Evolutionary conservation across 1,140 invertebrate genomes (phyloP).

Genomic region (Glomeris maerens): DNA sequence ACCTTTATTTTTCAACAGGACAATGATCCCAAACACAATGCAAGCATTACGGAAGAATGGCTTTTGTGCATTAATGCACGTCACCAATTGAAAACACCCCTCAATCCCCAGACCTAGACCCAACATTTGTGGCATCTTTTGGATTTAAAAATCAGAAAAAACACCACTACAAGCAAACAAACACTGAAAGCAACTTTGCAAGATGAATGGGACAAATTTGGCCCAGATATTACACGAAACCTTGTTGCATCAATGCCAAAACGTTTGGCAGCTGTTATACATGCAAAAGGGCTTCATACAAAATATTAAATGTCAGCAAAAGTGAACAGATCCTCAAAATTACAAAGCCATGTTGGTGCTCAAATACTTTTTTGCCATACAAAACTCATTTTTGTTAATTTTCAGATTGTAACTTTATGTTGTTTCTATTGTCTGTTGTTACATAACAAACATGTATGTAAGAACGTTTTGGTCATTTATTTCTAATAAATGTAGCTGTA

Average conservation of each 20-base stretch:
- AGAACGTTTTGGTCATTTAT: no score
- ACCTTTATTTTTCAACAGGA: not conserved
- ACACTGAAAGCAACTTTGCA: not conserved
- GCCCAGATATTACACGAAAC: not conserved
- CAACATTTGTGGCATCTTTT: not conserved
- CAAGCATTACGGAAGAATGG: not conserved
- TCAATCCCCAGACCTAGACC: not conserved
- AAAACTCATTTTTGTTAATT: no score
- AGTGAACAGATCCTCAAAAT: no score
- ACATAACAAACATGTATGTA: no score
- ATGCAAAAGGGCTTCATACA: no score
- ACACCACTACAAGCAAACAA: not conserved
- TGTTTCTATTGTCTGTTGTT: no score
- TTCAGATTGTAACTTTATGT: no score
- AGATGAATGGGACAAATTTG: no score
- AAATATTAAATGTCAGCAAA: no score
- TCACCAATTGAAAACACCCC: not conserved
- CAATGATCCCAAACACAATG: not conserved
- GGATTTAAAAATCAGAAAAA: not conserved
- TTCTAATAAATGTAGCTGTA: no score
- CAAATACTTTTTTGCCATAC: no score
- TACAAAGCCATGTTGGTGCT: no score
- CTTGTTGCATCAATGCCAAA: not conserved
- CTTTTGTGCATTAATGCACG: not conserved
- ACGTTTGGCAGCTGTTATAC: not conserved